Percentiles rank a stretch among this genome's conserved stretches.
phyloP scores from a whole-genome alignment of 2,888 invertebrate genomes.

The Rhorus exstirpatorius region DNA sequence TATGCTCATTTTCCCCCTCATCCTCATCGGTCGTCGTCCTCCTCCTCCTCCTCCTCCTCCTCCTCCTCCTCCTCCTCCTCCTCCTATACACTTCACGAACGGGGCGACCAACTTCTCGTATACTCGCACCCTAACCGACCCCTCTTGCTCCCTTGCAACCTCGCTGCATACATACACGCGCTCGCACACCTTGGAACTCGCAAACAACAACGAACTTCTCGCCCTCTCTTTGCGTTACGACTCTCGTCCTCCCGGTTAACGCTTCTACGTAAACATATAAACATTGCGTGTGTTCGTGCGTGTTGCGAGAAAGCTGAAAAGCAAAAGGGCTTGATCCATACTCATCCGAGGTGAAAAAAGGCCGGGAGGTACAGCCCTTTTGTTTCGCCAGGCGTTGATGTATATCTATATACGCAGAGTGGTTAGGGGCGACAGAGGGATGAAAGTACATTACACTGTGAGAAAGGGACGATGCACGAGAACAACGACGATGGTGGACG shows the following conservation, averaged over 20 bases:
- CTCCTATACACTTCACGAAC: constrained; percentile 56
- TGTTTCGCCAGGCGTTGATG: neutral
- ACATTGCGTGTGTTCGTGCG: too few relatives aligned
- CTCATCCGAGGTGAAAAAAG: neutral
- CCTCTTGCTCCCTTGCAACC: constrained; percentile 34
- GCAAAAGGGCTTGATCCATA: constrained; percentile 14
- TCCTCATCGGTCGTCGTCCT: constrained; percentile 33
- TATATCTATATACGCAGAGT: constrained; percentile 4
- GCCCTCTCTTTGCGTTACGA: constrained; percentile 19
- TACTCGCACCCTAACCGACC: too few relatives aligned
- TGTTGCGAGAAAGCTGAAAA: neutral
- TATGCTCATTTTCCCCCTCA: constrained; percentile 26
- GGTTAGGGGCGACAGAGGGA: constrained; percentile 49
- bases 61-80: constrained; percentile 39
- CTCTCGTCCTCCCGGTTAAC: constrained; percentile 9
- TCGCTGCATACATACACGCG: constrained; percentile 22
- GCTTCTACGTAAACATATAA: constrained; percentile 12
- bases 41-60: constrained; percentile 43
- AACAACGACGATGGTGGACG: constrained; percentile 33
- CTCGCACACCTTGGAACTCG: constrained; percentile 20
- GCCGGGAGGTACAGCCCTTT: neutral
- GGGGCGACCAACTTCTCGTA: constrained; percentile 22
- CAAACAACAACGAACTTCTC: constrained; percentile 1
- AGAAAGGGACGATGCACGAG: constrained; percentile 32
- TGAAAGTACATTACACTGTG: constrained; percentile 21